Base-by-base conservation (phyloP, 1,140 invertebrate genomes). In the Zaprionus taronus region DNA sequence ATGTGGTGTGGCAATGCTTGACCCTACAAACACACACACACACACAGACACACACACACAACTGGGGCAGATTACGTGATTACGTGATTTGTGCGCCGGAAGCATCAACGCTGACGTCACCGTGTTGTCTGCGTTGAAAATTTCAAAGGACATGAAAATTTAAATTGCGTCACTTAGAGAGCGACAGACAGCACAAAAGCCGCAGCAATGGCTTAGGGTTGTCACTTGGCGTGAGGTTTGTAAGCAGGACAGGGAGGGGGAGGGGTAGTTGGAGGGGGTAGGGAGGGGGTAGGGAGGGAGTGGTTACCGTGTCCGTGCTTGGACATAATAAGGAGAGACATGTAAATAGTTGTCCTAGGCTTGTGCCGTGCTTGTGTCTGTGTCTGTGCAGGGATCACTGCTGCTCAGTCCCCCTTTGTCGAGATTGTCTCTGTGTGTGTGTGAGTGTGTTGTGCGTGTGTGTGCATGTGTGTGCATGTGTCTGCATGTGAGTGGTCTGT, bases 111-210 rank as follows among this genome's bases (percentile, higher is more conserved):
- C 60, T 62, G 51, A 63, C 60, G 67, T 61, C 84, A 71, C 47
- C 70, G 36, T 41, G 36, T 41, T 49, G 62, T 36, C 22, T 44
- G 57, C 71, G 68, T 49, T 71, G 55, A 76, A 76, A 69, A 70
- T 90, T 77, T 77, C 81, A 85, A 89, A 90, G 79, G 72, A 78
- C 81, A 90, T 85, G 72, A 61, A 90, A 89, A 82, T 89, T 89
- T 89, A 85, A 89, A 89, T 89, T 79, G 85, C 85, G 86, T 85
- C 81, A 90, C 76, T 89, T 90, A 81, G 79, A 47, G 47, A 31
- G 56, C 28, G 53, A 60, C 51, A 31, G 53, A 60, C 51, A 31
- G 56, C 81, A 81, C 71, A 79, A 79, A 87, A 71, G 78, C 56
- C 38, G 61, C 68, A 73, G 47, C 68, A 68, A 61, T 17, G 51